Percentiles rank a stretch among this genome's conserved stretches.
Conservation (phyloP, 2,888 invertebrate species). For the Orthonevra nobilis region DNA sequence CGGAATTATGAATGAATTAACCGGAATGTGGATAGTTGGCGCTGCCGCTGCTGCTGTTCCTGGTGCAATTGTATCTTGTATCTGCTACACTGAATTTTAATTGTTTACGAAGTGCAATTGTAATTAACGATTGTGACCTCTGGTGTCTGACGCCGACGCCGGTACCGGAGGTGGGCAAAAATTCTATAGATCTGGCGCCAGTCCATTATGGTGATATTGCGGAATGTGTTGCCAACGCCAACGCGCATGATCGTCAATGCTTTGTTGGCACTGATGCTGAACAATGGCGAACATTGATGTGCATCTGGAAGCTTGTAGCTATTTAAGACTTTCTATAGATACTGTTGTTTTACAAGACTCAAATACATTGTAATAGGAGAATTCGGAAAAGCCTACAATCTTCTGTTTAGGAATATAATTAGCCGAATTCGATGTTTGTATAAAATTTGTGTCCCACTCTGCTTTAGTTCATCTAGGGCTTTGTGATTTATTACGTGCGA, state of each 20-base stretch:
- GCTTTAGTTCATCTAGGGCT: not conserved
- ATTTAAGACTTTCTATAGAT: slow-evolving; percentile 3
- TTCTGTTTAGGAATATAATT: slow-evolving; percentile 32
- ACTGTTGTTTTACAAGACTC: slow-evolving; percentile 8
- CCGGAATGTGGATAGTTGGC: slow-evolving; percentile 21
- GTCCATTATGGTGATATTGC: slow-evolving; percentile 56
- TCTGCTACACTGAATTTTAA: slow-evolving; percentile 49
- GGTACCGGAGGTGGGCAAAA: slow-evolving; percentile 52
- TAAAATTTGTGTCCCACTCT: slow-evolving; percentile 19
- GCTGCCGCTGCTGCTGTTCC: slow-evolving; percentile 31
- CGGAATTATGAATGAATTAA: slow-evolving; percentile 64
- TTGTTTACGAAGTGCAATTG: slow-evolving; percentile 49
- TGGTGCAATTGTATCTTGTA: slow-evolving; percentile 34
- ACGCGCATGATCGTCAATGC: slow-evolving; percentile 23
- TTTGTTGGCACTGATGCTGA: not conserved
- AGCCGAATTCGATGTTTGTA: slow-evolving; percentile 51
- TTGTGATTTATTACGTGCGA: slow-evolving; percentile 57
- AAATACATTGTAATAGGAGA: not conserved
- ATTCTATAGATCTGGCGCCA: slow-evolving; percentile 61
- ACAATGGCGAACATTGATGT: not conserved
- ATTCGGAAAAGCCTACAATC: not conserved
- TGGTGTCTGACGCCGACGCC: slow-evolving; percentile 1
- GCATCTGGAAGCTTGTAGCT: not conserved
- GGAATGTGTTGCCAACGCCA: slow-evolving; percentile 54
- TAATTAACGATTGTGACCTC: slow-evolving; percentile 58